A percentile compares a stretch with the other conserved stretches of the same genome.
Conservation (phyloP, 2,797 vertebrate genomes). For the Siniperca undulata region DNA sequence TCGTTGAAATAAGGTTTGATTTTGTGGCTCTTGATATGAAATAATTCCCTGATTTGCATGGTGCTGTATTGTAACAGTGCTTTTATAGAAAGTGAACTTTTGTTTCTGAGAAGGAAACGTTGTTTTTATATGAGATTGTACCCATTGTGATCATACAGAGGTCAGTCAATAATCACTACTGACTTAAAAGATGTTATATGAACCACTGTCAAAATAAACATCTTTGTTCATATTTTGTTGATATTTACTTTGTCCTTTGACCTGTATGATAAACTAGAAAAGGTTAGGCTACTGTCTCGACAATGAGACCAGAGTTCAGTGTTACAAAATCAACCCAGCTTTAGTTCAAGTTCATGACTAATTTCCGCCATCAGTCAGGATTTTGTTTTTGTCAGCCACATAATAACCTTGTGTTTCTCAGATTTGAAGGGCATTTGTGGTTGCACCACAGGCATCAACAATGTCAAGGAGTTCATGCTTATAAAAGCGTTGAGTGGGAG, state of each 20-base stretch:
- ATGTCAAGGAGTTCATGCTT: constrained; percentile 28
- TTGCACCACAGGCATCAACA: constrained; percentile 16
- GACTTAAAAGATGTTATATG: background rate
- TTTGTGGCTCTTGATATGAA: background rate
- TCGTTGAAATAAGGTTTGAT: background rate
- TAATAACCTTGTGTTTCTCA: constrained; percentile 22
- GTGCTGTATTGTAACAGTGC: background rate
- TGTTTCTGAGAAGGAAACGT: background rate
- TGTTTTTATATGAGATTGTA: background rate
- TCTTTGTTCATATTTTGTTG: background rate
- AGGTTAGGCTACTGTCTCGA: accelerated
- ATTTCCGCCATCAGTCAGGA: too few species aligned
- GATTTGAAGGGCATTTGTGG: background rate
- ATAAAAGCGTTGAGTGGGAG: background rate
- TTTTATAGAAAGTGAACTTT: background rate
- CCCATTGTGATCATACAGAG: background rate
- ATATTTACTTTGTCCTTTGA: background rate
- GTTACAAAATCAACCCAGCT: background rate
- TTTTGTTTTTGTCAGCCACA: background rate
- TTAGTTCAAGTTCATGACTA: background rate
- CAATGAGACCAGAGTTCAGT: background rate
- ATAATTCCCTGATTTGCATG: background rate
- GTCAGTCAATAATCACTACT: background rate
- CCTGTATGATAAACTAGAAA: background rate
- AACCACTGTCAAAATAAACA: constrained; percentile 38